These are phyloP conservation scores for Sprattus sprattus DNA, from an alignment of 2,113 vertebrate species.

Conservation along the genomic window DNA sequence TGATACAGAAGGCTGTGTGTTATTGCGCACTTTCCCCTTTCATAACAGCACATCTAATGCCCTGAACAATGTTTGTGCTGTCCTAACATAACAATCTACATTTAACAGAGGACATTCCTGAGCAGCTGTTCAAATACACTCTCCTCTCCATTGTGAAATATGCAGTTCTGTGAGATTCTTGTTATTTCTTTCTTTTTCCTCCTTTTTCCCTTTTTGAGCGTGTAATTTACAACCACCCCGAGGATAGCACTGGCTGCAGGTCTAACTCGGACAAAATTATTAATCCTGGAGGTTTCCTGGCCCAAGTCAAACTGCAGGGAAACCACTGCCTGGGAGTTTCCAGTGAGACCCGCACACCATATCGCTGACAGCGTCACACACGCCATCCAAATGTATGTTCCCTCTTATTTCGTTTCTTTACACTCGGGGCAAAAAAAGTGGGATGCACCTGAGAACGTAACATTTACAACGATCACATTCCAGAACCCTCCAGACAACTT, in stretches of 20 bases:
- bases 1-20: constrained; percentile 15
- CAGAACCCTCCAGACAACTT: not conserved
- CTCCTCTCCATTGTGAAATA: constrained; percentile 58
- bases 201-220: constrained; percentile 42
- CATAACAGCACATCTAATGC: constrained; percentile 6
- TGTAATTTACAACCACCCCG: constrained; percentile 66
- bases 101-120: constrained; percentile 55
- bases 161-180: constrained; percentile 45
- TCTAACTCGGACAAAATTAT: constrained; percentile 62
- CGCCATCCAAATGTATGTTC: not conserved
- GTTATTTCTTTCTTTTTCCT: not conserved
- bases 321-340: not conserved
- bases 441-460: constrained; percentile 12
- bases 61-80: constrained; percentile 42
- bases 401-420: not conserved
- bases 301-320: constrained; percentile 19
- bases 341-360: not conserved
- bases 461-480: constrained; percentile 9
- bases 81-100: constrained; percentile 58
- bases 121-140: constrained; percentile 72
- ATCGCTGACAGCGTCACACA: not conserved
- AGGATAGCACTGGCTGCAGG: constrained; percentile 59
- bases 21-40: constrained; percentile 45
- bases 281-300: constrained; percentile 60
- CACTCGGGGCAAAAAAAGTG: not conserved